phyloP scores from a whole-genome alignment of 92 coral and sea anemone species.

The Diadumene lineata region DNA sequence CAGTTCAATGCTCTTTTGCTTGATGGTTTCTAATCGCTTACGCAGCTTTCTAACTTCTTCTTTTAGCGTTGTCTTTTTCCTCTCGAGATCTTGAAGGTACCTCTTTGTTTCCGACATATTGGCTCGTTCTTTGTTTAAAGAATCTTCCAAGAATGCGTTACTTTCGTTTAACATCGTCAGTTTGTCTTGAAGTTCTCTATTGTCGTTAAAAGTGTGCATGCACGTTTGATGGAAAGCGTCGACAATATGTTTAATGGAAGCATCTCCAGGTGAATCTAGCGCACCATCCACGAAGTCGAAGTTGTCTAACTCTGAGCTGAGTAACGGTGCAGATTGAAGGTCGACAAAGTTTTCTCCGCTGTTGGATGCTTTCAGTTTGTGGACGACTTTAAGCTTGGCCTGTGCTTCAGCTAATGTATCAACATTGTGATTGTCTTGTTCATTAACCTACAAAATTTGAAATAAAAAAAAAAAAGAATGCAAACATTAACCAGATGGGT shows the following conservation, averaged over 20 bases:
- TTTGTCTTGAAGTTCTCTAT: slow-evolving; percentile 60
- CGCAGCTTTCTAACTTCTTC: slow-evolving; percentile 74
- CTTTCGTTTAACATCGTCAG: slow-evolving; percentile 46
- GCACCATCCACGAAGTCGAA: slow-evolving; percentile 50
- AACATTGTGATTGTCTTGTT: slow-evolving; percentile 59
- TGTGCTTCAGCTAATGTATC: slow-evolving; percentile 82
- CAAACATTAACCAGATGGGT: background rate
- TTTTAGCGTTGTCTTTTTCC: slow-evolving; percentile 70
- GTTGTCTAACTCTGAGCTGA: slow-evolving; percentile 34
- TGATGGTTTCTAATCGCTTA: slow-evolving; percentile 65
- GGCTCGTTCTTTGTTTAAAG: slow-evolving; percentile 55
- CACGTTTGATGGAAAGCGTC: slow-evolving; percentile 72
- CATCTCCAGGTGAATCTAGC: slow-evolving; percentile 31
- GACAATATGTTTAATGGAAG: slow-evolving; percentile 65
- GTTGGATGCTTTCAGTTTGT: slow-evolving; percentile 66
- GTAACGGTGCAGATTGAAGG: slow-evolving; percentile 41
- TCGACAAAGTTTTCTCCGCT: slow-evolving; percentile 66
- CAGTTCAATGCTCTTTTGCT: slow-evolving; percentile 66
- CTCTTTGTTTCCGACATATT: slow-evolving; percentile 67
- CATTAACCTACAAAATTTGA: slow-evolving; percentile 23
- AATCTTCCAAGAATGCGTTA: slow-evolving; percentile 53
- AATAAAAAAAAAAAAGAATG: no score
- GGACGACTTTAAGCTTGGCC: slow-evolving; percentile 79
- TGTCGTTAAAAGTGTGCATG: slow-evolving; percentile 66
- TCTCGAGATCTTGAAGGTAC: slow-evolving; percentile 63